These are phyloP conservation scores for Neoitamus cyanurus DNA, from an alignment of 2,888 invertebrate species.

Conservation along the genomic window DNA sequence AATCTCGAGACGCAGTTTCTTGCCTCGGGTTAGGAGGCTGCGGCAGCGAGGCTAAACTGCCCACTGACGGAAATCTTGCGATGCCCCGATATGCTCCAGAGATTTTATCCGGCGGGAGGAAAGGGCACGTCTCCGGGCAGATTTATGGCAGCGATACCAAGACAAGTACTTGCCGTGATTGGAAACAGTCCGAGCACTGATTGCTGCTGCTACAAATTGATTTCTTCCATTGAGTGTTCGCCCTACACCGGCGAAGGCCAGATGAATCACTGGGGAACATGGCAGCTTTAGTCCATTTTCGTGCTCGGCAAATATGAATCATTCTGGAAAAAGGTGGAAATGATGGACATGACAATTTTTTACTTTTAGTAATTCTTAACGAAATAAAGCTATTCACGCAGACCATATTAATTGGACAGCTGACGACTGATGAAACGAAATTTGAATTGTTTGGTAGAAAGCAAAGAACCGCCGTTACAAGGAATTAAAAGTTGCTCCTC, in stretches of 20 bases:
- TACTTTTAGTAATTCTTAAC: too few relatives aligned
- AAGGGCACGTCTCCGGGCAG: slow-evolving; percentile 4
- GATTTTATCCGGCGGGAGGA: background rate
- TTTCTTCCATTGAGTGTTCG: slow-evolving; percentile 19
- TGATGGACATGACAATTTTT: background rate
- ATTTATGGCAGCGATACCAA: slow-evolving; percentile 19
- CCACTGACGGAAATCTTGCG: slow-evolving; percentile 7
- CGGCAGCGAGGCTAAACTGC: background rate
- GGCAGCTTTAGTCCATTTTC: background rate
- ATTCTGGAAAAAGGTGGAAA: background rate
- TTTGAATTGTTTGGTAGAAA: too few relatives aligned
- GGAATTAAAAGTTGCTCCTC: too few relatives aligned
- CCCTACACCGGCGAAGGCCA: background rate
- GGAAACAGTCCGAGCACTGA: slow-evolving; percentile 1
- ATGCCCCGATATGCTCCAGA: background rate
- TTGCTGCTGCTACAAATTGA: slow-evolving; percentile 24
- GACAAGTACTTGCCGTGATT: slow-evolving; percentile 17
- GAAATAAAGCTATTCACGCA: too few relatives aligned
- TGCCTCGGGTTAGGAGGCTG: background rate
- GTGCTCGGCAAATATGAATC: background rate
- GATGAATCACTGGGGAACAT: background rate
- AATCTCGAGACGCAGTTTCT: background rate
- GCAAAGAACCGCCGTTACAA: too few relatives aligned
- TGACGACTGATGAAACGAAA: too few relatives aligned
- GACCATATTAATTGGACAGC: too few relatives aligned